phyloP scores from a whole-genome alignment of 2,888 invertebrate genomes.

The Stratiomys singularior region DNA sequence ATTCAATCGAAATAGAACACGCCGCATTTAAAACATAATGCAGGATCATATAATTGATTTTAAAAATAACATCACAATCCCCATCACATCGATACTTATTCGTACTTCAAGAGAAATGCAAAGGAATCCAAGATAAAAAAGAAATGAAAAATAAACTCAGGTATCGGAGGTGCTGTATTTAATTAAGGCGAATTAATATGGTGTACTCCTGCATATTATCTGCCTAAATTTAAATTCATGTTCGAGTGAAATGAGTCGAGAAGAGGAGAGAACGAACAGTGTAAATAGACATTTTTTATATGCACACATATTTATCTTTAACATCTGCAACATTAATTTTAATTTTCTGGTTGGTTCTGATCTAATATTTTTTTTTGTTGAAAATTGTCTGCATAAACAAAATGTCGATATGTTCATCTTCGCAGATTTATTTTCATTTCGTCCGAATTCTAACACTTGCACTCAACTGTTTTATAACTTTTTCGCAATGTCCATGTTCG shows the following conservation, averaged over 20 bases:
- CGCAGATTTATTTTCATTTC: slow-evolving; percentile 13
- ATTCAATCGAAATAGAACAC: no score
- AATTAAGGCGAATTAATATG: no score
- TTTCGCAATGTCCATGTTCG: slow-evolving; percentile 14
- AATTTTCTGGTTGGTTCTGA: slow-evolving; percentile 7
- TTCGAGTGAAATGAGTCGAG: no score
- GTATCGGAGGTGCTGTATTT: no score
- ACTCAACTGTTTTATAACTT: slow-evolving; percentile 19
- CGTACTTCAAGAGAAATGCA: no score
- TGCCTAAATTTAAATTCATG: not conserved
- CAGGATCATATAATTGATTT: no score
- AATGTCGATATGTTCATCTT: slow-evolving; percentile 4
- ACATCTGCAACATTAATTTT: slow-evolving; percentile 32
- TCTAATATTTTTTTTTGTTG: slow-evolving; percentile 13
- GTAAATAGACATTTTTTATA: slow-evolving; percentile 1
- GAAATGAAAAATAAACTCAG: no score
- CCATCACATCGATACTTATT: no score
- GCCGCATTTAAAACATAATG: no score
- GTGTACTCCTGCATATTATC: not conserved
- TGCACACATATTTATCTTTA: slow-evolving; percentile 3
- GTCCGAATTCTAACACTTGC: slow-evolving; percentile 13
- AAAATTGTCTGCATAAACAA: slow-evolving; percentile 14
- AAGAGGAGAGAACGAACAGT: not conserved
- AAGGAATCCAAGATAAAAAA: no score
- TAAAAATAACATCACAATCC: no score